These are phyloP conservation scores for Heliconius eleuchia DNA, from an alignment of 1,140 invertebrate species.

Conservation along the genomic window DNA sequence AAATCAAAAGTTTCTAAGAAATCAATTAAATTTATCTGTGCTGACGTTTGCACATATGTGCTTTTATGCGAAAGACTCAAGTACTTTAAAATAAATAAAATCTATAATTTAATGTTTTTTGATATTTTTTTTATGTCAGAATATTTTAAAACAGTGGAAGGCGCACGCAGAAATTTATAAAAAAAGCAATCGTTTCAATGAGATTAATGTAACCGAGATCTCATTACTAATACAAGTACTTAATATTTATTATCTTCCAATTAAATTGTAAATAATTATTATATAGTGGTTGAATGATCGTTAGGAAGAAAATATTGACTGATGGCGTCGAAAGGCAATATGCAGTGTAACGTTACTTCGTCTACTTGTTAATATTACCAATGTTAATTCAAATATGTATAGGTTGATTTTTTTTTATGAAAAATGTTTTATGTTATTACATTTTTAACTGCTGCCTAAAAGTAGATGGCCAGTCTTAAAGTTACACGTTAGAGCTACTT, in stretches of 20 bases:
- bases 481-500: constrained; percentile 58
- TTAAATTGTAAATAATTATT: constrained; percentile 66
- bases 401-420: background rate
- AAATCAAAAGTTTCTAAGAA: background rate
- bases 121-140: background rate
- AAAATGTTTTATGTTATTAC: constrained; percentile 6
- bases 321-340: constrained; percentile 8
- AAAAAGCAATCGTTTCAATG: constrained; percentile 47
- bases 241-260: constrained; percentile 45
- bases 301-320: constrained; percentile 17
- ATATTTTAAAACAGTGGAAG: constrained; percentile 21
- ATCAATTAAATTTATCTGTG: too few relatives aligned
- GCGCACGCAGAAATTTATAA: constrained; percentile 10
- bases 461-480: constrained; percentile 40
- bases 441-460: constrained; percentile 36
- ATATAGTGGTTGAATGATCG: constrained; percentile 41
- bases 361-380: background rate
- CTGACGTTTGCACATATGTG: too few relatives aligned
- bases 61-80: background rate
- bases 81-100: background rate
- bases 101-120: background rate
- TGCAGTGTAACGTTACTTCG: background rate
- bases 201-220: constrained; percentile 76
- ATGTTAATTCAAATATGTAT: background rate
- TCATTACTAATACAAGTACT: constrained; percentile 70